A percentile compares a stretch with the other conserved stretches of the same genome.
phyloP scores from a whole-genome alignment of 92 coral and sea anemone genomes.

The Porites cylindrica region DNA sequence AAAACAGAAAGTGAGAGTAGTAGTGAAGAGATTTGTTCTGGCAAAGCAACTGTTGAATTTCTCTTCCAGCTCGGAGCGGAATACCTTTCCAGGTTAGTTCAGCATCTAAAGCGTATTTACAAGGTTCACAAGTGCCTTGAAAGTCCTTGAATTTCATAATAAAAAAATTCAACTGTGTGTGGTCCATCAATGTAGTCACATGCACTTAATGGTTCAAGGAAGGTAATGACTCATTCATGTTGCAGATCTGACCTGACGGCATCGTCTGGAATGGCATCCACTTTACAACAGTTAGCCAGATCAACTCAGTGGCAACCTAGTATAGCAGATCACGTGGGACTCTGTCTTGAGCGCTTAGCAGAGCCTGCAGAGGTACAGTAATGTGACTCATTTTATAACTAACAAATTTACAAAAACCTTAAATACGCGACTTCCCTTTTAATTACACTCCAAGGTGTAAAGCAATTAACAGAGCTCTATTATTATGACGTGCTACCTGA shows the following conservation, averaged over 20 bases:
- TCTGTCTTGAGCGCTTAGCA: conserved; percentile 82
- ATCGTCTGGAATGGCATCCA: conserved; percentile 95
- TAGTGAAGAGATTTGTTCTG: conserved; percentile 58
- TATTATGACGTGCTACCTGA: too few species aligned
- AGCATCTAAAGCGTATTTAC: too few species aligned
- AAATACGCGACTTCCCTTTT: too few species aligned
- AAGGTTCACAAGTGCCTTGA: too few species aligned
- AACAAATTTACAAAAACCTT: too few species aligned
- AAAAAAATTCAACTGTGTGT: too few species aligned
- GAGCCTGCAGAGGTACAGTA: conserved; percentile 63
- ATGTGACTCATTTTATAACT: neutral
- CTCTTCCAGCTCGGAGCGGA: conserved; percentile 98
- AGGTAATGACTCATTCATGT: neutral
- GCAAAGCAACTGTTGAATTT: conserved; percentile 81
- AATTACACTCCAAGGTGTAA: too few species aligned
- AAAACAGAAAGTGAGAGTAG: conserved; percentile 70
- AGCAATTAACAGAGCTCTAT: too few species aligned
- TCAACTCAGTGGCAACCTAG: conserved; percentile 91
- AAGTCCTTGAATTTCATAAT: too few species aligned
- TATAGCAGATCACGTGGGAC: conserved; percentile 85
- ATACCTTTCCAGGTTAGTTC: conserved; percentile 85
- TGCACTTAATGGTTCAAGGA: too few species aligned
- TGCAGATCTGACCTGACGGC: conserved; percentile 92
- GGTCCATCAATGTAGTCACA: too few species aligned
- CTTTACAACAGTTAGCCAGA: conserved; percentile 89